Conservation (phyloP, 64 coral and sea anemone genomes). For the Stylophora pistillata region DNA sequence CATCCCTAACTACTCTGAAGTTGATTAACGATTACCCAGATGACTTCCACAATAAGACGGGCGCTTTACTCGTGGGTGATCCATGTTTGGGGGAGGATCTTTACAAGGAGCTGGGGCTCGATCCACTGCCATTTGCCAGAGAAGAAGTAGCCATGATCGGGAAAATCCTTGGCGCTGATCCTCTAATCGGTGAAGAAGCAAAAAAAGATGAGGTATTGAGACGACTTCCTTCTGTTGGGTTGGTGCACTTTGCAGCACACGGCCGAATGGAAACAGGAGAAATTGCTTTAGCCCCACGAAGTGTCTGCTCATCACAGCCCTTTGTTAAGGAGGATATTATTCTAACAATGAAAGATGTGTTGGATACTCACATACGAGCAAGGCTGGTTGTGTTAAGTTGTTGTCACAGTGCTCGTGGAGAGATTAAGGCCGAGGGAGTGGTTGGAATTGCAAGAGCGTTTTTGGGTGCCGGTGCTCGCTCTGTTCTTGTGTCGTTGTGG, state of each 20-base stretch:
- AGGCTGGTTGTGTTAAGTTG: conserved; percentile 33
- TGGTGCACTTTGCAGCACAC: no score
- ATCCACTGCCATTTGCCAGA: background rate
- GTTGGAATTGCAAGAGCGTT: no score
- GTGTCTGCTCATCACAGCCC: no score
- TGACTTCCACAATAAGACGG: background rate
- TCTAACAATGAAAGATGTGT: conserved; percentile 24
- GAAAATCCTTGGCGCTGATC: background rate
- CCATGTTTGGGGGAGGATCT: background rate
- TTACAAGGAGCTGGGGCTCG: background rate
- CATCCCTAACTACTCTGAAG: conserved; percentile 24
- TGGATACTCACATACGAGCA: background rate
- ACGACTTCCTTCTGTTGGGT: background rate
- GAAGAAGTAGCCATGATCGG: background rate
- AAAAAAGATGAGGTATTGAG: background rate
- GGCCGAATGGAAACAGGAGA: background rate
- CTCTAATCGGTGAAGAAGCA: background rate
- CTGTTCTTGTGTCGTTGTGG: no score
- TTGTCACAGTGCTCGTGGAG: conserved; percentile 39
- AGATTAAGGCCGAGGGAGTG: conserved; percentile 34
- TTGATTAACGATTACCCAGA: conserved; percentile 3
- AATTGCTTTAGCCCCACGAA: background rate
- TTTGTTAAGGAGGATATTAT: background rate
- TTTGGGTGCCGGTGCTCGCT: no score
- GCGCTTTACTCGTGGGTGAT: conserved; percentile 19